Conservation (phyloP, 1,140 invertebrate species). For the Lineus longissimus region DNA sequence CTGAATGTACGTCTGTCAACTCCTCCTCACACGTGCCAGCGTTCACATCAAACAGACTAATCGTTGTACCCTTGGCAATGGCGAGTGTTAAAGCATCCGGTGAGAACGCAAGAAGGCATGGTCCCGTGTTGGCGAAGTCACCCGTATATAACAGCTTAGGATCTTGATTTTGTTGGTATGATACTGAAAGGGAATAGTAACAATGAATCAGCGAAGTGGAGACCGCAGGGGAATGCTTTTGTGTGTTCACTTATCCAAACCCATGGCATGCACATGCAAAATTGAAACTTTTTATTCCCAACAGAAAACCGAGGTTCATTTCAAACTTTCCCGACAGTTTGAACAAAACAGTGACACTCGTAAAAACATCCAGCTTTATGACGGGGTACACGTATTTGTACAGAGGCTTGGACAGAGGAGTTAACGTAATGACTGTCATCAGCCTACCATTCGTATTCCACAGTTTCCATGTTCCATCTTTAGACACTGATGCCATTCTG, state of each 20-base stretch:
- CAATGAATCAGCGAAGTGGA: background rate
- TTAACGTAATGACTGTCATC: background rate
- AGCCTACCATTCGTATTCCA: constrained; percentile 70
- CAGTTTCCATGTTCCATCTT: constrained; percentile 81
- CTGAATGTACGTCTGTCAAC: constrained; percentile 63
- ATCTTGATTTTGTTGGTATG: constrained; percentile 73
- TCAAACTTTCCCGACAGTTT: background rate
- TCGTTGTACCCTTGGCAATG: constrained; percentile 62
- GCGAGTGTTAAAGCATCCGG: constrained; percentile 73
- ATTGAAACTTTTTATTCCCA: background rate
- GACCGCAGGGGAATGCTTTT: background rate
- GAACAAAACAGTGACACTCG: background rate
- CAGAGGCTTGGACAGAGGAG: too few species aligned
- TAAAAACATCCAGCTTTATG: background rate
- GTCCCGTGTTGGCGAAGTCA: constrained; percentile 45
- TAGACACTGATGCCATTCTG: constrained; percentile 77
- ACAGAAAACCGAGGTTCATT: background rate
- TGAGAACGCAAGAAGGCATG: constrained; percentile 63
- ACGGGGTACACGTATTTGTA: too few species aligned
- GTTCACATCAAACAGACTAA: constrained; percentile 69
- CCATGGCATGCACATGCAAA: too few species aligned
- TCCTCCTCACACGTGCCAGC: constrained; percentile 63
- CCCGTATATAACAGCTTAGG: constrained; percentile 67
- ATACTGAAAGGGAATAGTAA: constrained; percentile 61
- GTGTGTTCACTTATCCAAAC: too few species aligned